phyloP scores from a whole-genome alignment of 2,888 invertebrate species.

The Trilocha varians region DNA sequence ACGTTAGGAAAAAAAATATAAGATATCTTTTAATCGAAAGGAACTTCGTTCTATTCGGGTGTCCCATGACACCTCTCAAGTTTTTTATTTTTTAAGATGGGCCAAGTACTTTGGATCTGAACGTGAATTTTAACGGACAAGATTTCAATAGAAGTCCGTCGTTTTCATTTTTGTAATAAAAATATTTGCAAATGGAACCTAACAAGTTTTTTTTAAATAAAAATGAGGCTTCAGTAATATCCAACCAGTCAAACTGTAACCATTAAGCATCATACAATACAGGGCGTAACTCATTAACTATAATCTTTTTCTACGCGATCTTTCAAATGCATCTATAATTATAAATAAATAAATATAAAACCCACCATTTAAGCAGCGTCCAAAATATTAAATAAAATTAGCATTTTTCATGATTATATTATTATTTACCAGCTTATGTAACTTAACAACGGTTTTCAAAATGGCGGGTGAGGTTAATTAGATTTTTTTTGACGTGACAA shows the following conservation, averaged over 20 bases:
- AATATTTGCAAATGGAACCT: too few relatives aligned
- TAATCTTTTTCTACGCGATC: conserved; percentile 75
- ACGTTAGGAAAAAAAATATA: too few relatives aligned
- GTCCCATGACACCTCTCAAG: too few relatives aligned
- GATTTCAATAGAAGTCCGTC: too few relatives aligned
- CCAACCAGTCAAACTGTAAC: not conserved
- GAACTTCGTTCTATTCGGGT: too few relatives aligned
- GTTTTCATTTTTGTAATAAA: too few relatives aligned
- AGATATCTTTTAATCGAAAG: too few relatives aligned
- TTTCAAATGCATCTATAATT: conserved; percentile 66
- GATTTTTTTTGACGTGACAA: too few relatives aligned
- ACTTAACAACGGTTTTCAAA: not conserved
- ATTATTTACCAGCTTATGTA: not conserved
- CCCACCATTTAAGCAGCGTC: conserved; percentile 73
- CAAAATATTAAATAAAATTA: conserved; percentile 48
- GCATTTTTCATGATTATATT: conserved; percentile 24
- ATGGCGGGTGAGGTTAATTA: not conserved
- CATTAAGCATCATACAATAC: not conserved
- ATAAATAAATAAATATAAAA: too few relatives aligned
- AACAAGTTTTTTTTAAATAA: not conserved
- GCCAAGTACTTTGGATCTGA: too few relatives aligned
- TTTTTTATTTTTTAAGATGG: too few relatives aligned
- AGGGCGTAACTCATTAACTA: conserved; percentile 13
- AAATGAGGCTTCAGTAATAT: not conserved
- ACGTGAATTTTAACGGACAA: too few relatives aligned